phyloP scores from a whole-genome alignment of 2,113 vertebrate genomes.

The Gnathonemus echidnorhynchus region DNA sequence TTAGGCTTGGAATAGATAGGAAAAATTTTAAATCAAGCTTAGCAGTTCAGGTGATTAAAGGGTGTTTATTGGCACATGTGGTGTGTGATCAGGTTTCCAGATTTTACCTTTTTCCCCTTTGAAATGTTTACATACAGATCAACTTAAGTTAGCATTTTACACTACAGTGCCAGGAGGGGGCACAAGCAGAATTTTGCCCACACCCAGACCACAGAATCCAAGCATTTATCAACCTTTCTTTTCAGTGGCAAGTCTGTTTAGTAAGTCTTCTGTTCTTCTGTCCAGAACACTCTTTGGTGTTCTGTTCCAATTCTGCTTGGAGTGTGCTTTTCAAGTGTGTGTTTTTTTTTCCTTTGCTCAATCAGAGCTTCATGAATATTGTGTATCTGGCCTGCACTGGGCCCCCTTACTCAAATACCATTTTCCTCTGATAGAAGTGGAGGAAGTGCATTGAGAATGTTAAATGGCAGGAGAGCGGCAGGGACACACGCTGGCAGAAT shows the following conservation, averaged over 20 bases:
- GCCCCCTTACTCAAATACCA: not conserved
- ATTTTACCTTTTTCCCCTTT: not conserved
- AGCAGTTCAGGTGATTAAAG: not conserved
- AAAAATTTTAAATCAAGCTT: not conserved
- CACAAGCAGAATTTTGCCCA: not conserved
- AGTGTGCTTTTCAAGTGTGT: not conserved
- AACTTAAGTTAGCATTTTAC: not conserved
- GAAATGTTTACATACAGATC: not conserved
- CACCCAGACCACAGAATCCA: not conserved
- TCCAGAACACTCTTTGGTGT: not conserved
- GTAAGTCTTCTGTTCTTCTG: not conserved
- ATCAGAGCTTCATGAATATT: not conserved
- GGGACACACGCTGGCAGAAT: not conserved
- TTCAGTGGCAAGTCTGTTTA: not conserved
- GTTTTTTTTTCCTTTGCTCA: not conserved
- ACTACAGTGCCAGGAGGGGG: not conserved
- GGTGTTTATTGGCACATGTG: not conserved
- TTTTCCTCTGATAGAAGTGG: slow-evolving; percentile 12
- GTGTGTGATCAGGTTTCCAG: not conserved
- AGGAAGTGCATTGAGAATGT: not conserved
- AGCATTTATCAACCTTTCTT: not conserved
- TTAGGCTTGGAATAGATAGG: not conserved
- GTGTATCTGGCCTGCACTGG: not conserved
- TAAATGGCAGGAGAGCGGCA: not conserved
- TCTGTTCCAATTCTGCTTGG: not conserved